Evolutionary conservation across 2,113 vertebrate genomes (phyloP).

Genomic region (Terrapene triunguis): DNA sequence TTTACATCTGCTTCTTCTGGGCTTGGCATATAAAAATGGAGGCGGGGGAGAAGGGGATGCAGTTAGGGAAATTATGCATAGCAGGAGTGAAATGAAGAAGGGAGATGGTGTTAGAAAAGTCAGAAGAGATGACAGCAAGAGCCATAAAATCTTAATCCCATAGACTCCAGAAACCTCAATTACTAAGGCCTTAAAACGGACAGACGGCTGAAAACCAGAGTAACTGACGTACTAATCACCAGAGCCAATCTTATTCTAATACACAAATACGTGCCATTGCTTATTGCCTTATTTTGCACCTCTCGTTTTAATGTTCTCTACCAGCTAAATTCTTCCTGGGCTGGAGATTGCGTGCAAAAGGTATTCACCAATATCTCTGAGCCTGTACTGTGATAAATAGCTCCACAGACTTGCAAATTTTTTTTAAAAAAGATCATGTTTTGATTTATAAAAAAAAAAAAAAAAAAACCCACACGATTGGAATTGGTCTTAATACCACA

Average conservation of each 20-base stretch:
- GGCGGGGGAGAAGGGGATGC: background rate
- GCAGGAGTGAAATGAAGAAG: background rate
- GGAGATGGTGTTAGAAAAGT: background rate
- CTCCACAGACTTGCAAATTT: background rate
- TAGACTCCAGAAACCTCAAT: background rate
- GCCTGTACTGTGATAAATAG: background rate
- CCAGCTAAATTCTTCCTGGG: background rate
- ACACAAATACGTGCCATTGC: background rate
- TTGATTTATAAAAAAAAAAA: background rate
- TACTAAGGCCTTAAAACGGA: background rate
- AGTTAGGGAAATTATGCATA: background rate
- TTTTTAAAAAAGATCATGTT: fast-evolving
- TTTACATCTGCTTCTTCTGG: background rate
- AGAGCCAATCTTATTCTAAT: conserved; percentile 4
- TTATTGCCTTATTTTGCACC: background rate
- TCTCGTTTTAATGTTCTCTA: background rate
- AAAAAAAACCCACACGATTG: background rate
- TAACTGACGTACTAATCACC: background rate
- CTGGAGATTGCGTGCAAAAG: conserved; percentile 6
- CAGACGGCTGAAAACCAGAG: background rate
- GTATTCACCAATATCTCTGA: background rate
- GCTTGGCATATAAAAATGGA: background rate
- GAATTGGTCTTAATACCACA: fast-evolving
- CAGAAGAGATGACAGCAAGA: background rate
- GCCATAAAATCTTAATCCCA: background rate